These are phyloP conservation scores for Spermophilus dauricus DNA, from an alignment of 2,113 vertebrate genomes.

Conservation along the genomic window DNA sequence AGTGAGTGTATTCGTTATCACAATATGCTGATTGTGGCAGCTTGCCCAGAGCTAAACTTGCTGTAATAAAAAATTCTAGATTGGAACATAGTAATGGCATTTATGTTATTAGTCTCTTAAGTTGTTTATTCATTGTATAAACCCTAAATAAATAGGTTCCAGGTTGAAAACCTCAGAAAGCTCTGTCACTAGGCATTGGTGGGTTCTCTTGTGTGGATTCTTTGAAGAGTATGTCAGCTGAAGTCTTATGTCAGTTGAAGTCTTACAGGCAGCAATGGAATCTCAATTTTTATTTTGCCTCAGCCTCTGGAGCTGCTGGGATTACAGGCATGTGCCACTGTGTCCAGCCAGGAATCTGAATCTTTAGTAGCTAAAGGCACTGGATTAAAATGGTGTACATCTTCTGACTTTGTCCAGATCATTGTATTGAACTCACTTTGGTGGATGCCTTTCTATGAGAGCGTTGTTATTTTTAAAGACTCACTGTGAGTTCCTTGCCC, in stretches of 20 bases:
- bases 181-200: conserved; percentile 77
- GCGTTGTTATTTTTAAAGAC: conserved; percentile 86
- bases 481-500: conserved; percentile 75
- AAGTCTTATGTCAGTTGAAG: conserved; percentile 81
- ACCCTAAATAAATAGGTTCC: conserved; percentile 88
- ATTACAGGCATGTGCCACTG: too few relatives aligned
- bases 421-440: conserved; percentile 89
- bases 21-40: conserved; percentile 76
- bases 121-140: conserved; percentile 80
- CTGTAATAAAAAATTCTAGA: conserved; percentile 77
- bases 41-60: conserved; percentile 79
- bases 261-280: conserved; percentile 78
- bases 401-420: conserved; percentile 89
- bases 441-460: conserved; percentile 86
- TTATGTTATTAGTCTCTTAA: conserved; percentile 72
- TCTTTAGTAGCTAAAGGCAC: conserved; percentile 89
- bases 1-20: conserved; percentile 79
- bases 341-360: conserved; percentile 32
- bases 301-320: too few relatives aligned
- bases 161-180: conserved; percentile 85
- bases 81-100: conserved; percentile 73
- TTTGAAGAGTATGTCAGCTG: conserved; percentile 83
- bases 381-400: conserved; percentile 93
- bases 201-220: conserved; percentile 77
- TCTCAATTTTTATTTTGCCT: conserved; percentile 71